phyloP scores from a whole-genome alignment of 2,797 vertebrate genomes.

The Molossus alvarezi region DNA sequence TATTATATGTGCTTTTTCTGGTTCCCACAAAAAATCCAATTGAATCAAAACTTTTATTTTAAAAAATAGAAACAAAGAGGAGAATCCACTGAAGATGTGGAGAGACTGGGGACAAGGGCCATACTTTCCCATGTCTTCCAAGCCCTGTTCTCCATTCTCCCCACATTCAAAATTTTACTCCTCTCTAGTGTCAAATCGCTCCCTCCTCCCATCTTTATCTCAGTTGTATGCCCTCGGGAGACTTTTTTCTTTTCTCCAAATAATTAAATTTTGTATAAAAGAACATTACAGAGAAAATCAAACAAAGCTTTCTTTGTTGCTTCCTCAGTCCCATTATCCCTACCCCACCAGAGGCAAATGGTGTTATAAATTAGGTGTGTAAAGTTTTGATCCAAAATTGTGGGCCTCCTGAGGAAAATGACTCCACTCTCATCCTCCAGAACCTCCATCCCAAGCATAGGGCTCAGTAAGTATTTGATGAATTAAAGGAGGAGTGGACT shows the following conservation, averaged over 20 bases:
- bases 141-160: not conserved
- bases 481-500: not conserved
- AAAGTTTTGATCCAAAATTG: slow-evolving; percentile 16
- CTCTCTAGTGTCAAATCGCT: not conserved
- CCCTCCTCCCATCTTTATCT: not conserved
- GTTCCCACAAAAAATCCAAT: not conserved
- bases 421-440: not conserved
- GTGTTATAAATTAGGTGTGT: not conserved
- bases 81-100: not conserved
- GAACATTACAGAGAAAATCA: not conserved
- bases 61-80: not conserved
- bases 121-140: not conserved
- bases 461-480: not conserved
- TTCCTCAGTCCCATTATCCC: not conserved
- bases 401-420: not conserved
- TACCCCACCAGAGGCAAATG: not conserved
- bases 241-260: not conserved
- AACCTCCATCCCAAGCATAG: not conserved
- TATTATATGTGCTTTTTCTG: not conserved
- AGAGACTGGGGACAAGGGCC: not conserved
- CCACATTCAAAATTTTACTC: not conserved
- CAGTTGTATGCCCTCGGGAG: not conserved
- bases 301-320: slow-evolving; percentile 41
- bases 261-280: slow-evolving; percentile 33
- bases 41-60: slow-evolving; percentile 25